A percentile compares a stretch with the other conserved stretches of the same genome.
Evolutionary conservation across 2,888 invertebrate genomes (phyloP).

Genomic region (Tryphoninae sp.): DNA sequence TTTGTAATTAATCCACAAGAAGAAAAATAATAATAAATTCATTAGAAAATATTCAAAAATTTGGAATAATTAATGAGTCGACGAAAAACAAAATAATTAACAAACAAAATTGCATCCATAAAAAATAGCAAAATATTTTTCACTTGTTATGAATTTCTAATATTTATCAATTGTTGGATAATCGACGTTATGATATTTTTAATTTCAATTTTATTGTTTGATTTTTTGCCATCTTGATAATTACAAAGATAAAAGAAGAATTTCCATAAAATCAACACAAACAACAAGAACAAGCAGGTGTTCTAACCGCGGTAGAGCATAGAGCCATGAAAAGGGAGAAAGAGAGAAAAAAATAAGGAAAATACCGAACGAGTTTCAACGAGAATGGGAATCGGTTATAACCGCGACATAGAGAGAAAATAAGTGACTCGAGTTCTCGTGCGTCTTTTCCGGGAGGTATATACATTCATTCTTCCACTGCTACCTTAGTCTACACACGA

Average conservation of each 20-base stretch:
- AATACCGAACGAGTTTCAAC: slow-evolving; percentile 15
- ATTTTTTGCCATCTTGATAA: background rate
- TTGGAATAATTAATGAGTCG: too few species aligned
- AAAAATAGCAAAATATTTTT: too few species aligned
- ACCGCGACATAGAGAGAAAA: slow-evolving; percentile 37
- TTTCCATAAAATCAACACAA: background rate
- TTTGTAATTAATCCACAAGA: too few species aligned
- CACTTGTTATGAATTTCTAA: too few species aligned
- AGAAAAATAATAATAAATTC: too few species aligned
- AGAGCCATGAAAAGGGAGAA: background rate
- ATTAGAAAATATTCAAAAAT: too few species aligned
- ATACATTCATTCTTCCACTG: slow-evolving; percentile 25
- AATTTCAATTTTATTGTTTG: background rate
- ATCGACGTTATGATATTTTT: too few species aligned
- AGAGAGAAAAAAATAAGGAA: background rate
- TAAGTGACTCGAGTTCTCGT: slow-evolving; percentile 48
- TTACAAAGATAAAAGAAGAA: background rate
- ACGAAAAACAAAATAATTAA: too few species aligned
- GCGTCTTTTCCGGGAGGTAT: slow-evolving; percentile 25
- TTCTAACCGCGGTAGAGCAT: background rate
- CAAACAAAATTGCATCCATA: too few species aligned
- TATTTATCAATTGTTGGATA: too few species aligned
- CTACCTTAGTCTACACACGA: slow-evolving; percentile 1
- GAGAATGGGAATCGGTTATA: slow-evolving; percentile 52
- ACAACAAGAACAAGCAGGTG: slow-evolving; percentile 14